Percentiles rank a stretch among this genome's conserved stretches.
Conservation (phyloP, 1,140 invertebrate genomes). For the Oscheius sp. region DNA sequence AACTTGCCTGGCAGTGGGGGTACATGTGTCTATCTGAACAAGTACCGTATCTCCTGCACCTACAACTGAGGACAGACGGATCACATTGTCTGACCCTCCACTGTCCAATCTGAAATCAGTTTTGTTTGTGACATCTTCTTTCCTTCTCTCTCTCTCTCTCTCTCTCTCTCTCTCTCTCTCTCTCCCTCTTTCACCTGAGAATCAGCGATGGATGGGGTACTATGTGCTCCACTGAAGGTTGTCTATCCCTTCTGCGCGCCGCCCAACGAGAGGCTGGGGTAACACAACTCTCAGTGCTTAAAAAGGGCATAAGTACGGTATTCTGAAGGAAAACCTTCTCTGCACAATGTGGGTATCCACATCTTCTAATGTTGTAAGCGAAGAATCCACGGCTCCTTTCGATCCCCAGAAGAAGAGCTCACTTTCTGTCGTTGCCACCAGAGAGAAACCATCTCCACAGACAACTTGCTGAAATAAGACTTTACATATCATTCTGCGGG, state of each 20-base stretch:
- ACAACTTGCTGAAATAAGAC: slow-evolving; percentile 65
- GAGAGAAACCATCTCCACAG: slow-evolving; percentile 71
- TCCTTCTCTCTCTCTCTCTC: not conserved
- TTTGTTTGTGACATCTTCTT: not conserved
- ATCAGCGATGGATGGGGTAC: slow-evolving; percentile 18
- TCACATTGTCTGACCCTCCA: not conserved
- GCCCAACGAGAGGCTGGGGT: slow-evolving; percentile 10
- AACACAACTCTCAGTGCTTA: not conserved
- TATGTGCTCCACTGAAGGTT: not conserved
- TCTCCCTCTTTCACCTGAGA: slow-evolving; percentile 12
- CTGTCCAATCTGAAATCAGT: slow-evolving; percentile 20
- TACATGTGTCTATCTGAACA: slow-evolving; percentile 15
- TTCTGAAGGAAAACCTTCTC: slow-evolving; percentile 14
- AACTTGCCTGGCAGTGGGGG: not conserved
- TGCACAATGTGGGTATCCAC: slow-evolving; percentile 12
- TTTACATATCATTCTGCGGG: too few relatives aligned
- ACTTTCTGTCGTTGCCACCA: slow-evolving; percentile 70
- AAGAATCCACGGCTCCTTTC: slow-evolving; percentile 38
- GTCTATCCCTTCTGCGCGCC: not conserved
- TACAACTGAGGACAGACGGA: slow-evolving; percentile 10
- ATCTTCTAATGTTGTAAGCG: not conserved
- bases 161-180: too few relatives aligned
- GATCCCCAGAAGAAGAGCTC: slow-evolving; percentile 73
- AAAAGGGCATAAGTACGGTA: not conserved
- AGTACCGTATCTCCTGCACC: not conserved